Evolutionary conservation across 2,888 invertebrate species (phyloP), one percentile per base, ranked within the genome.

Genomic region (Acanthopleura granulata): DNA sequence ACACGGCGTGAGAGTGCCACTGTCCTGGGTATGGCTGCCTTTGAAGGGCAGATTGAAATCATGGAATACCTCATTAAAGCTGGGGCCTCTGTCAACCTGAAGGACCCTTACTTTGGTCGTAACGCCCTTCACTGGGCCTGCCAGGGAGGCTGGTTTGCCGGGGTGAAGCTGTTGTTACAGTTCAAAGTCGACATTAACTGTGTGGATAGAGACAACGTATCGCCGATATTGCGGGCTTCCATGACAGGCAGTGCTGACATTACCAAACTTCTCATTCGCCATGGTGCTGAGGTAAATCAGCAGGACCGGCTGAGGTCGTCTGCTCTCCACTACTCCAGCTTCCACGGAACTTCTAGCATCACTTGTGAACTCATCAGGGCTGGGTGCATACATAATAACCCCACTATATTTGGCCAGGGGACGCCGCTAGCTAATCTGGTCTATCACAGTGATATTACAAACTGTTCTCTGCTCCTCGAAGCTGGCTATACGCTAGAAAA

Each of bases 71-170:
- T 84, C 12, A 66, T 85, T 6, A 75, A 79, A 30, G 70, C 72
- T 9, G 79, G 80, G 9, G 74, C 80, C 15, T 77, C 81, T 11
- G 74, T 84, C 18, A 85, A 84, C 62, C 80, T 80, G 50, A 75
- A 76, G 29, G 84, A 85, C 57, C 83, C 84, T 0, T 79, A 78
- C 40, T 74, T 81, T 30, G 77, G 79, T 12, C 77, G 85, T 15
- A 84, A 72, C 49, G 82, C 86, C 0, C 79, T 86, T 0, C 86
- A 86, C 74, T 85, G 85, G 85, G 83, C 85, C 0, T 81, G 85
- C 70, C 80, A 83, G 66, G 83, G 82, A 11, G 74, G 73, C 1
- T 77, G 77, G 16, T 27, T 74, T 0, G 78, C 75, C 0, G 76
- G 79, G 30, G 81, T 76, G 12, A 69, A 78, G 49, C 75, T 78